A percentile compares a stretch with the other conserved stretches of the same genome.
Conservation (phyloP, 92 coral and sea anemone species). For the Palythoa grandis region DNA sequence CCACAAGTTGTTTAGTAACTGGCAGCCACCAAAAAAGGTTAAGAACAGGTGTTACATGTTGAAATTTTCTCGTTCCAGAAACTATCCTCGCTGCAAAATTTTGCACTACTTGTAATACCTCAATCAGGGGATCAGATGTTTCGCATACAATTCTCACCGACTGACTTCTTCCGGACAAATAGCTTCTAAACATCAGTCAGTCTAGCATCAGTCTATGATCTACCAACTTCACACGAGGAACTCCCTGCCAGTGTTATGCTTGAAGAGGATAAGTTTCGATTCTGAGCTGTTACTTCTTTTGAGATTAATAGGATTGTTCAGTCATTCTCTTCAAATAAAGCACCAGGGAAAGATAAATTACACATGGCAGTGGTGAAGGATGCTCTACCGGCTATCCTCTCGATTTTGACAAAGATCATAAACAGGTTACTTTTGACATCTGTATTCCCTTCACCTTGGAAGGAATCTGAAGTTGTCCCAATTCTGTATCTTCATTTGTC, state of each 20-base stretch:
- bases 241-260: not conserved
- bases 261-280: conserved; percentile 43
- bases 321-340: not conserved
- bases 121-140: too few species aligned
- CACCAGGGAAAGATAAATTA: not conserved
- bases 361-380: not conserved
- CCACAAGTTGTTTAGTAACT: too few species aligned
- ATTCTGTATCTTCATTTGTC: not conserved
- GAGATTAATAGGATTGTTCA: conserved; percentile 42
- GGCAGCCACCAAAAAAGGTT: too few species aligned
- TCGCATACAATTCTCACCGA: too few species aligned
- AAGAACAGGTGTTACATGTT: too few species aligned
- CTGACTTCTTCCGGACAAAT: too few species aligned
- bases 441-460: not conserved
- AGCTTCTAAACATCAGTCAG: too few species aligned
- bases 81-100: too few species aligned
- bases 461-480: not conserved
- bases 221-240: conserved; percentile 1
- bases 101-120: too few species aligned
- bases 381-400: conserved; percentile 28
- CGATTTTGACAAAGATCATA: conserved; percentile 39
- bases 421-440: conserved; percentile 28
- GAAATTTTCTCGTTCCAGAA: too few species aligned
- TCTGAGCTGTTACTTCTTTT: conserved; percentile 44
- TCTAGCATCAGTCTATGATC: conserved; percentile 6